Evolutionary conservation across 2,888 invertebrate genomes (phyloP), one percentile per base, ranked within the genome.

Genomic region (Oscheius myriophilus): DNA sequence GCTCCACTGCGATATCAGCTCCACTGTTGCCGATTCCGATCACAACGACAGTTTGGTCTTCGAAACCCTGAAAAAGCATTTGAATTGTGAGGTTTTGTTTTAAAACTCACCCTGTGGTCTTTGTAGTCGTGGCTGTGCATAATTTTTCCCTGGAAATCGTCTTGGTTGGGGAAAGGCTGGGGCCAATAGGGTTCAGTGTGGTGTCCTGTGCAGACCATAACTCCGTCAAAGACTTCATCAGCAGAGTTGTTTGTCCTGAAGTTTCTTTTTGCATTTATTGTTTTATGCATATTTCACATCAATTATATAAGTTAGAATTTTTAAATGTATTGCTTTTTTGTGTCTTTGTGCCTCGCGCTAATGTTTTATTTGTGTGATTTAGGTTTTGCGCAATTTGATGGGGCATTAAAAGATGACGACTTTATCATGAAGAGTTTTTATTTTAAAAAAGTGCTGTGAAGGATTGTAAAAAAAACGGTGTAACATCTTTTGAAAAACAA

Each of bases 131-230:
- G 85, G 18, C 82, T 79, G 70, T 86, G 86, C 55, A 76, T 76
- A n/a, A 86, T 72, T 23, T 70, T 57, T n/a, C 86, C 86, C 51
- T 75, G 41, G 70, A 86, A 84, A 1, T 55, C 51, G 43, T 78
- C 86, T 55, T 87, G 79, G 6, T 88, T 89, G 1, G 78, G 75
- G 67, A 67, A 87, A 3, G 67, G 67, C 33, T 76, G 65, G 0
- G 89, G 89, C 42, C 82, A 75, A 61, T 87, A 78, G 0, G 89
- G 88, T 49, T 85, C 82, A 0, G 87, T 87, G 72, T 89, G 89
- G 71, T 89, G 89, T 1, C 89, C 89, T 0, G 87, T 87, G 76
- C 89, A 89, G 7, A 89, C 84, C 82, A 89, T 84, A 0, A 89
- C 89, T 1, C 87, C 88, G 68, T 89, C 89, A 76, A 87, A 88